Evolutionary conservation across 1,140 invertebrate species (phyloP).

Genomic region (Arctopsyche grandis): DNA sequence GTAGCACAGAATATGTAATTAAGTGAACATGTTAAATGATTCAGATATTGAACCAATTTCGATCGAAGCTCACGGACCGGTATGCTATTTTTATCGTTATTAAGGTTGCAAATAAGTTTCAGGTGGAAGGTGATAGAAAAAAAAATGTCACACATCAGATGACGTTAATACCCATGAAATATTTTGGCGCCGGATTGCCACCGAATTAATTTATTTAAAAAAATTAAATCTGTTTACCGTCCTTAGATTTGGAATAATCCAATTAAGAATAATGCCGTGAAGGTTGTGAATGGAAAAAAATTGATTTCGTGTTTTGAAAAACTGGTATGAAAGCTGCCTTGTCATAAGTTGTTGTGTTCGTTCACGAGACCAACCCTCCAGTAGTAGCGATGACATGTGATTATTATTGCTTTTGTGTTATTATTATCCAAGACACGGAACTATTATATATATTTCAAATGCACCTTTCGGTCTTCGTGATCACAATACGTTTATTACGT

Average conservation of each 20-base stretch:
- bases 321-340: not conserved
- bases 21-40: not conserved
- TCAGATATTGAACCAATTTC: not conserved
- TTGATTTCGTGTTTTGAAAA: not conserved
- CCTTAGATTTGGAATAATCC: not conserved
- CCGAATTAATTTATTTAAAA: too few species aligned
- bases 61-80: not conserved
- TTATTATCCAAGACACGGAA: slow-evolving; percentile 14
- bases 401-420: slow-evolving; percentile 20
- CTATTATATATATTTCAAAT: not conserved
- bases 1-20: slow-evolving; percentile 5
- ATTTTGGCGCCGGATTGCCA: slow-evolving; percentile 21
- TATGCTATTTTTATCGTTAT: too few species aligned
- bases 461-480: not conserved
- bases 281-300: not conserved
- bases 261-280: not conserved
- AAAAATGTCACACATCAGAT: too few species aligned
- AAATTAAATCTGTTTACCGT: not conserved
- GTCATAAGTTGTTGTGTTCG: not conserved
- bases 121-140: too few species aligned
- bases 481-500: not conserved
- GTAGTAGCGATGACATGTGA: slow-evolving; percentile 17
- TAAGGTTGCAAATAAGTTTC: too few species aligned
- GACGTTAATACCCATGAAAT: not conserved
- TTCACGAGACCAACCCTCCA: not conserved